Evolutionary conservation across 2,113 vertebrate genomes (phyloP).

Genomic region (Sturnira hondurensis): DNA sequence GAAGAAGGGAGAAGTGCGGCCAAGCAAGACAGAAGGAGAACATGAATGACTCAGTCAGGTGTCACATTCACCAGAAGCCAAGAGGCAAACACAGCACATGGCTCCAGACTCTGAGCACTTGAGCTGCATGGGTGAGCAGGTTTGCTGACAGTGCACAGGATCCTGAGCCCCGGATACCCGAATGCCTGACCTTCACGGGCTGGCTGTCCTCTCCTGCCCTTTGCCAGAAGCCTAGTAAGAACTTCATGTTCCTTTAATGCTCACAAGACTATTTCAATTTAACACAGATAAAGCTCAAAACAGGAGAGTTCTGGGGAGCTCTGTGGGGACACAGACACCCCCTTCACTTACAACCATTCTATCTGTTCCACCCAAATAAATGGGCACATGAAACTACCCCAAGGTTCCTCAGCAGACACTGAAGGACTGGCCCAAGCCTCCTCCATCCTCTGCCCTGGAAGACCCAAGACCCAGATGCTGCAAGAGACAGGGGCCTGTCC

Average conservation of each 20-base stretch:
- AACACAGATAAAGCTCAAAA: neutral
- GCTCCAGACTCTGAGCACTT: neutral
- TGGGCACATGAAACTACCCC: neutral
- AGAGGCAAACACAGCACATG: no score
- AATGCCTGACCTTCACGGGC: rapidly evolving
- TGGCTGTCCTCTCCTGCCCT: no score
- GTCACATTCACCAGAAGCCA: neutral
- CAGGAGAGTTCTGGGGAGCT: neutral
- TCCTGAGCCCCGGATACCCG: neutral
- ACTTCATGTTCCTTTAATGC: neutral
- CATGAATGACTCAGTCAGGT: neutral
- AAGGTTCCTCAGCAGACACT: neutral
- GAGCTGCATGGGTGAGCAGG: rapidly evolving
- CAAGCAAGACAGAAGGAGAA: neutral
- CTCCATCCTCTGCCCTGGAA: neutral
- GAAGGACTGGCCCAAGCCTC: neutral
- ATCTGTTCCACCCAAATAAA: neutral
- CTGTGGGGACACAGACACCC: neutral
- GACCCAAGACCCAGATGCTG: neutral
- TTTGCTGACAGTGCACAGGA: rapidly evolving
- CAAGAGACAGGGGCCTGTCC: neutral
- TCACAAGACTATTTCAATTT: neutral
- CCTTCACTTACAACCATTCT: neutral
- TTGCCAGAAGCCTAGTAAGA: neutral
- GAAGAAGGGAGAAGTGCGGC: neutral